These are phyloP conservation scores for Temnothorax rugatulus DNA, from an alignment of 2,888 invertebrate genomes.

Conservation along the genomic window DNA sequence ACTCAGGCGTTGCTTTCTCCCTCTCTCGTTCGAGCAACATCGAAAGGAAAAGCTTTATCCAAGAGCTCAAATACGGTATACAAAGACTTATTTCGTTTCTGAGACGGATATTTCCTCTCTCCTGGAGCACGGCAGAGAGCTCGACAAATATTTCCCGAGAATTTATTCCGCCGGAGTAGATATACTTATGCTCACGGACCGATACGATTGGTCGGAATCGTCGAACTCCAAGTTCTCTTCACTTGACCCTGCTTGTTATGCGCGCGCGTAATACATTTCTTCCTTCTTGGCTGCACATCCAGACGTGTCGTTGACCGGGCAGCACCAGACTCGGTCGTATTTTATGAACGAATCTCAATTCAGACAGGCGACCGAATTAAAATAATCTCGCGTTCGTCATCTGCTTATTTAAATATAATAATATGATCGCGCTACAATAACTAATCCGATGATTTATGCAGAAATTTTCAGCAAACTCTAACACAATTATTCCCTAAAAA, in stretches of 20 bases:
- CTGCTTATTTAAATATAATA: too few relatives aligned
- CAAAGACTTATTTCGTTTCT: constrained; percentile 49
- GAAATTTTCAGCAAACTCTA: too few relatives aligned
- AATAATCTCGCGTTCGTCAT: background rate
- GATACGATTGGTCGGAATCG: constrained; percentile 59
- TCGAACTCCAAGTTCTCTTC: constrained; percentile 61
- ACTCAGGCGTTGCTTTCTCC: background rate
- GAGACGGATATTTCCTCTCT: constrained; percentile 60
- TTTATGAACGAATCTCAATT: constrained; percentile 14
- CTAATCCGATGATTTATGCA: too few relatives aligned
- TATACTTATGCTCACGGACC: constrained; percentile 41
- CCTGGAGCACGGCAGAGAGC: constrained; percentile 34
- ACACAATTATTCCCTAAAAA: too few relatives aligned
- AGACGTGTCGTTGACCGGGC: constrained; percentile 48
- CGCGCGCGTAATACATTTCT: constrained; percentile 42
- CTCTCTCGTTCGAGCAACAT: background rate
- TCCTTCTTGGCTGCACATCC: constrained; percentile 31
- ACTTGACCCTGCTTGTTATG: constrained; percentile 55
- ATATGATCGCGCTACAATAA: too few relatives aligned
- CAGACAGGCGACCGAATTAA: background rate
- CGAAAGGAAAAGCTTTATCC: constrained; percentile 54
- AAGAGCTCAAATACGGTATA: constrained; percentile 12
- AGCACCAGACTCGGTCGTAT: constrained; percentile 5
- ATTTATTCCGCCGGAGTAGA: constrained; percentile 65
- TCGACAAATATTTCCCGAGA: constrained; percentile 69